A percentile compares a stretch with the other conserved stretches of the same genome.
phyloP scores from a whole-genome alignment of 2,797 vertebrate species.

The Carapus acus region DNA sequence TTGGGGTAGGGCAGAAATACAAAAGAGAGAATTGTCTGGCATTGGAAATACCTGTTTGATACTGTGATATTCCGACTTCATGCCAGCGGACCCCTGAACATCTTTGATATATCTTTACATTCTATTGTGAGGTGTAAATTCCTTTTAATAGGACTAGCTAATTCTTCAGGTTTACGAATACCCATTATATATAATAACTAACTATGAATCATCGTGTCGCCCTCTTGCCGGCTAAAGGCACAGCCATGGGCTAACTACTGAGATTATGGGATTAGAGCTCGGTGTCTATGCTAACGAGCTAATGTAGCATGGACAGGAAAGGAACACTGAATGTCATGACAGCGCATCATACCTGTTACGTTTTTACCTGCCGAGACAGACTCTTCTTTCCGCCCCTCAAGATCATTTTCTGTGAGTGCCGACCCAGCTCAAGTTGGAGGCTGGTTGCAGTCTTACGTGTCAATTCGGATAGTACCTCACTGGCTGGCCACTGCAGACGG shows the following conservation, averaged over 20 bases:
- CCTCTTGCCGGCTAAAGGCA: constrained; percentile 1
- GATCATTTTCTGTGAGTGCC: constrained; percentile 38
- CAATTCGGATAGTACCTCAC: constrained; percentile 43
- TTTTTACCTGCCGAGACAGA: constrained; percentile 27
- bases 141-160: too few species aligned
- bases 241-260: constrained; percentile 19
- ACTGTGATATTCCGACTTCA: too few species aligned
- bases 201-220: too few species aligned
- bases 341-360: constrained; percentile 49
- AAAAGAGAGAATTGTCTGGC: too few species aligned
- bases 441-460: constrained; percentile 39
- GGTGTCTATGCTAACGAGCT: constrained; percentile 42
- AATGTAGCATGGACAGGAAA: constrained; percentile 14
- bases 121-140: too few species aligned
- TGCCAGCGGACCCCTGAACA: too few species aligned
- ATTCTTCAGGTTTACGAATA: too few species aligned
- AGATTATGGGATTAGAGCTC: constrained; percentile 71
- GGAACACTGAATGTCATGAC: constrained; percentile 37
- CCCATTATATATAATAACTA: too few species aligned
- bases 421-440: constrained; percentile 2
- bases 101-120: too few species aligned
- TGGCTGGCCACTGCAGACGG: constrained; percentile 29
- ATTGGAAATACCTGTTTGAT: too few species aligned
- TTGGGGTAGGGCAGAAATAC: too few species aligned
- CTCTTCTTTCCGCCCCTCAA: constrained; percentile 2